Percentiles rank a stretch among this genome's conserved stretches.
phyloP scores from a whole-genome alignment of 2,113 vertebrate species.

The Oceanites oceanicus region DNA sequence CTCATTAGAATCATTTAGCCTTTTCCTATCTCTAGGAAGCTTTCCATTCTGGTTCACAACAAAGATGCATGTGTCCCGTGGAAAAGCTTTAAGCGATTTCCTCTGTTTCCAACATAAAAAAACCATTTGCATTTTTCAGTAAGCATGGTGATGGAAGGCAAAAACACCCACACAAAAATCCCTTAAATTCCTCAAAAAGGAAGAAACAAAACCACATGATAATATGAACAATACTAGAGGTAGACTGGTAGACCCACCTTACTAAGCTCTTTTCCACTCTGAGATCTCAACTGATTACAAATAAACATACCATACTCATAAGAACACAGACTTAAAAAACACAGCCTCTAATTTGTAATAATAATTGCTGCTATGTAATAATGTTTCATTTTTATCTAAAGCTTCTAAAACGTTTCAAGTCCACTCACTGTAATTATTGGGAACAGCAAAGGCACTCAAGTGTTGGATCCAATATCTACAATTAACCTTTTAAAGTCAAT shows the following conservation, averaged over 20 bases:
- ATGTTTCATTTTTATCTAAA: not conserved
- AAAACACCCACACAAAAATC: not conserved
- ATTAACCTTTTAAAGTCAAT: not conserved
- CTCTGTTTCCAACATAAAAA: not conserved
- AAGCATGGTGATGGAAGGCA: not conserved
- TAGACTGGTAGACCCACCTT: not conserved
- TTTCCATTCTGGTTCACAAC: not conserved
- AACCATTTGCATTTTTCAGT: not conserved
- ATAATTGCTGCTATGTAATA: not conserved
- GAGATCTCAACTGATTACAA: not conserved
- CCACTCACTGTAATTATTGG: not conserved
- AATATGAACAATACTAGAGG: not conserved
- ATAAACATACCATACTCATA: not conserved
- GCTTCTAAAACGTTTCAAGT: not conserved
- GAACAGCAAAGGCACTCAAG: not conserved
- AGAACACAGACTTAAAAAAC: not conserved
- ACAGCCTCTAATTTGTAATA: not conserved
- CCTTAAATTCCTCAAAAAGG: not conserved
- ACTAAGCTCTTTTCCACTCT: not conserved
- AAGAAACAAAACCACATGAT: not conserved
- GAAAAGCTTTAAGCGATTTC: not conserved
- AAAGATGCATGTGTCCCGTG: rapidly evolving
- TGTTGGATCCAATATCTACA: not conserved
- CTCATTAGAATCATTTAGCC: not conserved
- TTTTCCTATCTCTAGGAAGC: not conserved